Conservation (phyloP, 2,113 vertebrate genomes). For the Xiphorhynchus elegans region DNA sequence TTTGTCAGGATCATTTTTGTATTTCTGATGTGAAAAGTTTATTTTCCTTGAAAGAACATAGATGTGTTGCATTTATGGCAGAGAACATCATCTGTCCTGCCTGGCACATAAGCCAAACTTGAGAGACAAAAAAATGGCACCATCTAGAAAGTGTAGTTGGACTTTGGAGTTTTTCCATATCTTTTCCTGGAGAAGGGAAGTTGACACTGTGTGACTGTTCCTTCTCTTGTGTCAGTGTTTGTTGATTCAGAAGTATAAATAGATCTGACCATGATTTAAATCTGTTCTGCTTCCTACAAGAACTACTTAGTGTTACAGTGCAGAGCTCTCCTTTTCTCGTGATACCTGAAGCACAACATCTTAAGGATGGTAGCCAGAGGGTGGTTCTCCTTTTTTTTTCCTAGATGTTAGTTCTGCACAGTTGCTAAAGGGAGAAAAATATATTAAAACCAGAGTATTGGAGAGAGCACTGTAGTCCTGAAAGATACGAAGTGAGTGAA, state of each 20-base stretch:
- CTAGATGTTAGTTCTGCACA: not conserved
- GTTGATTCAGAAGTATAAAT: not conserved
- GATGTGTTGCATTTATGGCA: not conserved
- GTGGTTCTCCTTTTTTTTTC: not conserved
- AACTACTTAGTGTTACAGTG: not conserved
- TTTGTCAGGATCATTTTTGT: not conserved
- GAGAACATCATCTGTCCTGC: not conserved
- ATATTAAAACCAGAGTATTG: not conserved
- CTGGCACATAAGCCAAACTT: not conserved
- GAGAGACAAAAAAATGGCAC: not conserved
- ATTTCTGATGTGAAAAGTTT: not conserved
- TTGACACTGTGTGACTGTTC: not conserved
- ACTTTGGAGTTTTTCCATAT: not conserved
- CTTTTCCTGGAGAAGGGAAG: not conserved
- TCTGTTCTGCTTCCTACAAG: not conserved
- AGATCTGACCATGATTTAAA: not conserved
- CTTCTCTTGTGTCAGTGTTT: not conserved
- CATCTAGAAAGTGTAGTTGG: rapidly evolving
- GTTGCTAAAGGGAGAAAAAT: not conserved
- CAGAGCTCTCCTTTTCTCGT: not conserved
- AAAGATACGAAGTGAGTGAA: not conserved
- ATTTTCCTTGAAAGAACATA: not conserved
- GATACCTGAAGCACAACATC: rapidly evolving
- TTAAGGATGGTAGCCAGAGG: not conserved
- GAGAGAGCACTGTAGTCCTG: not conserved